Conservation (phyloP, 2,797 vertebrate genomes). For the Falco berigora region DNA sequence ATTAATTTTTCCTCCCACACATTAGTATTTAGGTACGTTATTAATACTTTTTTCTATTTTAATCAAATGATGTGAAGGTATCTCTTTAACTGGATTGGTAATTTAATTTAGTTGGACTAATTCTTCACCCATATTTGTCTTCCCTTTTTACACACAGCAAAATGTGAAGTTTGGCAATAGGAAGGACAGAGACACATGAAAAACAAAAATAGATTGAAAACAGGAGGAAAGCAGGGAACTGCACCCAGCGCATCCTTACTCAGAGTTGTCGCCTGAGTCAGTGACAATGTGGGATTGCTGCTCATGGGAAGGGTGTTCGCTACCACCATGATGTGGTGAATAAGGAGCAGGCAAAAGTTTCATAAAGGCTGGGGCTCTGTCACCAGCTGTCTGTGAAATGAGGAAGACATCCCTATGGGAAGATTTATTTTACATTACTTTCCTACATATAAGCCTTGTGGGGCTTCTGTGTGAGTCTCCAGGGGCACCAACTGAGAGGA, state of each 20-base stretch:
- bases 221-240: background rate
- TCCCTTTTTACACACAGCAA: background rate
- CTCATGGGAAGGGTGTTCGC: background rate
- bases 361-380: background rate
- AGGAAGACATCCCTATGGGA: background rate
- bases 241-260: background rate
- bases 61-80: background rate
- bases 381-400: background rate
- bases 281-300: accelerated
- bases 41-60: background rate
- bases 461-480: background rate
- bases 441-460: background rate
- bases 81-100: background rate
- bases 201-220: background rate
- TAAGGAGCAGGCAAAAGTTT: background rate
- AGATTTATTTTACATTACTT: background rate
- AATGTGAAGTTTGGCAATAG: background rate
- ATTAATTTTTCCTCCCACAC: background rate
- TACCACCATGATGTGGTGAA: background rate
- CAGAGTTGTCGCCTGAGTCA: background rate
- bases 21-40: background rate
- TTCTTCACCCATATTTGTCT: background rate
- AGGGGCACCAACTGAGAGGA: background rate
- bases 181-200: background rate
- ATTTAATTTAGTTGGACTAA: background rate